Evolutionary conservation across 2,888 invertebrate genomes (phyloP).

Genomic region (Cotesia congregata): DNA sequence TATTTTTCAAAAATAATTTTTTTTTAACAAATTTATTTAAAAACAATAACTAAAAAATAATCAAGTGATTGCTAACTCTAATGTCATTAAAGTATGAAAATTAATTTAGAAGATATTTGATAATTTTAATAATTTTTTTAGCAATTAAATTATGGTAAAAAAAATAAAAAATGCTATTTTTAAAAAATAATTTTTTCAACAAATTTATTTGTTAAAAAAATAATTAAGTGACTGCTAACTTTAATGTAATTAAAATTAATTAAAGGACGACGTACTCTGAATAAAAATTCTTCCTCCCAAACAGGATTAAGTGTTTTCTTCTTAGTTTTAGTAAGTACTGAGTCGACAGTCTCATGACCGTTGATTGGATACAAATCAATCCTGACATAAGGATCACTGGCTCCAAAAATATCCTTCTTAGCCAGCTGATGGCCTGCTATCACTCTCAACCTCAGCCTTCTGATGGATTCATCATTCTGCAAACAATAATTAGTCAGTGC

Average conservation of each 20-base stretch:
- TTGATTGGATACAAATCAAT: slow-evolving; percentile 90
- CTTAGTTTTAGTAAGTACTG: slow-evolving; percentile 95
- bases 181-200: too few species aligned
- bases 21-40: too few species aligned
- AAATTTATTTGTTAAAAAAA: too few species aligned
- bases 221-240: background rate
- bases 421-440: slow-evolving; percentile 92
- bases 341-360: slow-evolving; percentile 90
- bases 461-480: slow-evolving; percentile 85
- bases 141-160: too few species aligned
- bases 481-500: slow-evolving; percentile 56
- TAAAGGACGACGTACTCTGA: slow-evolving; percentile 79
- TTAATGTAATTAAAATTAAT: background rate
- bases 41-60: too few species aligned
- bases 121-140: too few species aligned
- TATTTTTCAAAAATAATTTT: too few species aligned
- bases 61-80: background rate
- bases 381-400: slow-evolving; percentile 97
- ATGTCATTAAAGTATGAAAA: background rate
- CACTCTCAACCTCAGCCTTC: slow-evolving; percentile 87
- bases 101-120: too few species aligned
- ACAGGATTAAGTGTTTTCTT: slow-evolving; percentile 97
- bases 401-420: slow-evolving; percentile 99
- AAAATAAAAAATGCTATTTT: too few species aligned
- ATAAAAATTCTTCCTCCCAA: slow-evolving; percentile 98